Evolutionary conservation across 2,113 vertebrate species (phyloP).

Genomic region (Phocoena sinus): DNA sequence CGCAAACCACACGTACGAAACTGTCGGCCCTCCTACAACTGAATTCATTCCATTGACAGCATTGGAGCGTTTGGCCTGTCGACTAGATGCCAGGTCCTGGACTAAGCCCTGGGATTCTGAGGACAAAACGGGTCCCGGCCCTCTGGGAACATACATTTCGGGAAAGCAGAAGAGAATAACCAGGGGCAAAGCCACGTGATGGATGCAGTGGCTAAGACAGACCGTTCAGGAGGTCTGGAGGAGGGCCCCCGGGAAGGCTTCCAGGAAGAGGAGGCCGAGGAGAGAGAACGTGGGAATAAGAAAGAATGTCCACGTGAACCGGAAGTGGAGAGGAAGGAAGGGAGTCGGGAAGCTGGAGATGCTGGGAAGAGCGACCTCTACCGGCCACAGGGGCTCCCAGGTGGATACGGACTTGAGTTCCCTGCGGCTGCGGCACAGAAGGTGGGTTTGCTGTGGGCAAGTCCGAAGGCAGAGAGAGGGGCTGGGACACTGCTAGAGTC

Average conservation of each 20-base stretch:
- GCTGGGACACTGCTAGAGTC: not conserved
- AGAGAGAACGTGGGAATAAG: not conserved
- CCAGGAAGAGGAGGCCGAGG: not conserved
- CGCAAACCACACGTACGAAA: not conserved
- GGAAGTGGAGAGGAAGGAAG: not conserved
- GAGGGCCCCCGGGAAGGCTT: not conserved
- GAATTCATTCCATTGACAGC: not conserved
- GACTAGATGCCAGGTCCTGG: not conserved
- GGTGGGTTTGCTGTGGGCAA: not conserved
- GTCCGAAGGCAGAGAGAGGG: not conserved
- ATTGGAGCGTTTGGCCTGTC: too few relatives aligned
- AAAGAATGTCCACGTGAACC: accelerated
- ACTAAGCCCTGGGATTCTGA: not conserved
- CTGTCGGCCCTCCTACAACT: not conserved
- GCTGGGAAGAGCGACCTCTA: too few relatives aligned
- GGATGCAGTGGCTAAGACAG: accelerated
- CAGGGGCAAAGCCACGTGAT: accelerated
- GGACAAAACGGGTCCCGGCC: not conserved
- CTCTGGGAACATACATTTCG: not conserved
- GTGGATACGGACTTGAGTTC: not conserved
- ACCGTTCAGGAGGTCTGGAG: not conserved
- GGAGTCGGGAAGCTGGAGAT: not conserved
- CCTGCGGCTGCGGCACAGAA: not conserved
- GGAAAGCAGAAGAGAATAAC: not conserved
- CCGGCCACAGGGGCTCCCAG: accelerated